These are phyloP conservation scores for Pangasianodon gigas DNA, from an alignment of 2,113 vertebrate genomes.

Conservation along the genomic window DNA sequence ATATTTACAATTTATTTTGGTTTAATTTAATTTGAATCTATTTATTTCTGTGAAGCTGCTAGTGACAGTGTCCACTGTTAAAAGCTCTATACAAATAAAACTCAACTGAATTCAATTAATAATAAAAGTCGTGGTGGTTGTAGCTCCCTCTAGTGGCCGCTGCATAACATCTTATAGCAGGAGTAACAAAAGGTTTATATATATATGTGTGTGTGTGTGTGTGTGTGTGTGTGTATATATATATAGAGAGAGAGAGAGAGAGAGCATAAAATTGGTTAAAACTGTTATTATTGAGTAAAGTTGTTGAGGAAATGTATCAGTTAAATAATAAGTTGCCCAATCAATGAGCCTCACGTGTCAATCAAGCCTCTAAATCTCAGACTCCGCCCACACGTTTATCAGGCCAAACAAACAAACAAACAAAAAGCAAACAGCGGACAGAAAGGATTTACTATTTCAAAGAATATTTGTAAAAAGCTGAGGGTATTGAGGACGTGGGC, in stretches of 20 bases:
- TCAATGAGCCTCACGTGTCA: background rate
- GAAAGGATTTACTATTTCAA: background rate
- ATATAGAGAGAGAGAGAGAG: too few relatives aligned
- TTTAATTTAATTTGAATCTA: too few relatives aligned
- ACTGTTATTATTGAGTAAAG: background rate
- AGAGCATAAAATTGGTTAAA: background rate
- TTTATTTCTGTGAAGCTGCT: too few relatives aligned
- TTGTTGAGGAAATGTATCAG: background rate
- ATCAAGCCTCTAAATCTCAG: background rate
- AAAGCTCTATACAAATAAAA: too few relatives aligned
- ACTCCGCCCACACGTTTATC: background rate
- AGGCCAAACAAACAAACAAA: background rate
- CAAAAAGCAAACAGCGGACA: background rate
- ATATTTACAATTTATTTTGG: too few relatives aligned
- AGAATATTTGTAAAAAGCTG: background rate
- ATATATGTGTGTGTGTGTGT: too few relatives aligned
- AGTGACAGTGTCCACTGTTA: too few relatives aligned
- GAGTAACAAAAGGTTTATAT: background rate
- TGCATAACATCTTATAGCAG: background rate
- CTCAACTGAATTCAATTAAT: background rate
- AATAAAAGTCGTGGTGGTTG: background rate
- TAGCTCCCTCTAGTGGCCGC: background rate
- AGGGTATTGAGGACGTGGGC: background rate
- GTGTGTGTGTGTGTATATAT: too few relatives aligned
- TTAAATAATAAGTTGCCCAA: background rate